Evolutionary conservation across 2,797 vertebrate species (phyloP), one percentile per base, ranked within the genome.

Genomic region (Melanotaenia trifasciata): DNA sequence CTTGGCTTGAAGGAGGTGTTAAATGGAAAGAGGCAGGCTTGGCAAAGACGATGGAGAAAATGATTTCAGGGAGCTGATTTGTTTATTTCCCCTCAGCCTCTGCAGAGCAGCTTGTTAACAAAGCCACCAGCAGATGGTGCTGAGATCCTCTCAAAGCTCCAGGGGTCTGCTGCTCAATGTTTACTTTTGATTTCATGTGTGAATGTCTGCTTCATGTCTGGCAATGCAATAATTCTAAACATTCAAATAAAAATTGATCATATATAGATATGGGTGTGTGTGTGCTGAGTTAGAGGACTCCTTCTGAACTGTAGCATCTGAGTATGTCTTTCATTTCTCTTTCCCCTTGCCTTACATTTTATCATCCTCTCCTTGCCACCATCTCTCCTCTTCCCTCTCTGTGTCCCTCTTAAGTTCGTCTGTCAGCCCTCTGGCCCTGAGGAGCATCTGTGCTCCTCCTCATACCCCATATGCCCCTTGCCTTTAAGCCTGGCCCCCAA

Each of bases 371-470:
- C 59, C 70, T 67, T 67, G 65, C 68, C 38, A 51, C 51, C 58
- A 72, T 75, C 67, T 58, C 54, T 76, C 66, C 67, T 50, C 57
- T 16, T 58, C 79, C 67, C 74, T 74, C 73, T 72, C 74, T 4
- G 30, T 84, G 76, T 72, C 83, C 86, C 66, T 90, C 70, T 87
- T 79, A 74, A 75, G 64, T 89, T 92, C 86, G 63, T 84, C 76
- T 78, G 60, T 78, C 76, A 84, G 79, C 84, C 90, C 87, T 81
- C 72, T 88, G 84, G 91, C 89, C 87, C 83, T 2, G 50, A 84
- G 80, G 85, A 92, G 93, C 92, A 93, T 93, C 90, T 93, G 91
- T 67, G 85, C 70, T 86, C 89, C 86, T 87, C 67, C 70, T 85
- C 72, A 36, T 79, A 84, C 74, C 81, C 91, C 91, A 92, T 93